A percentile compares a stretch with the other conserved stretches of the same genome.
phyloP scores from a whole-genome alignment of 2,888 invertebrate species.

The Clitarchus hookeri region DNA sequence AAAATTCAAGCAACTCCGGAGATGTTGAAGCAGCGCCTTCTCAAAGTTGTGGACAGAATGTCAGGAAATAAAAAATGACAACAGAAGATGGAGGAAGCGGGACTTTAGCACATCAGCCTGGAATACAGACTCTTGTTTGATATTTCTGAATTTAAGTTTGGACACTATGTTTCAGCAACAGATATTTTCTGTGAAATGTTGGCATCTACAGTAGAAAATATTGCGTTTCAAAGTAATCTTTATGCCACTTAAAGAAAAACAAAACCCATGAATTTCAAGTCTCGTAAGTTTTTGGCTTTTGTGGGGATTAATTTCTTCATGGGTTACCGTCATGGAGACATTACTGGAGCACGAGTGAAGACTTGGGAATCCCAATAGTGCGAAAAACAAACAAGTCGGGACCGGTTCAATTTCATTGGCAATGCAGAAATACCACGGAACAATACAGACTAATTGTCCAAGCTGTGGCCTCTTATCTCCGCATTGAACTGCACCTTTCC shows the following conservation, averaged over 20 bases:
- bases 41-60: not conserved
- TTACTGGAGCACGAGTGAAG: conserved; percentile 31
- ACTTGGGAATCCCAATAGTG: conserved; percentile 30
- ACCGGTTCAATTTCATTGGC: conserved; percentile 36
- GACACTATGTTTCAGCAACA: not conserved
- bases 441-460: conserved; percentile 35
- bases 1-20: not conserved
- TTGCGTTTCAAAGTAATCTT: not conserved
- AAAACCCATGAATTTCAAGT: conserved; percentile 18
- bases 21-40: not conserved
- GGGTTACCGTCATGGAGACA: conserved; percentile 33
- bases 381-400: conserved; percentile 31
- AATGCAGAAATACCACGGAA: conserved; percentile 21
- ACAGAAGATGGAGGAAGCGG: not conserved
- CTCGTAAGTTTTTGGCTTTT: conserved; percentile 24
- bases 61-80: not conserved
- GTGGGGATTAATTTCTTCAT: conserved; percentile 36
- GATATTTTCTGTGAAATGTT: not conserved
- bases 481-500: conserved; percentile 34
- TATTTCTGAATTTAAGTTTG: not conserved
- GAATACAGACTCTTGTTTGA: not conserved
- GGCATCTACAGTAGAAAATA: not conserved
- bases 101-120: not conserved
- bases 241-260: conserved; percentile 20
- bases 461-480: conserved; percentile 34